Base-by-base conservation (phyloP, 2,888 invertebrate genomes). In the Podabrus alpinus region DNA sequence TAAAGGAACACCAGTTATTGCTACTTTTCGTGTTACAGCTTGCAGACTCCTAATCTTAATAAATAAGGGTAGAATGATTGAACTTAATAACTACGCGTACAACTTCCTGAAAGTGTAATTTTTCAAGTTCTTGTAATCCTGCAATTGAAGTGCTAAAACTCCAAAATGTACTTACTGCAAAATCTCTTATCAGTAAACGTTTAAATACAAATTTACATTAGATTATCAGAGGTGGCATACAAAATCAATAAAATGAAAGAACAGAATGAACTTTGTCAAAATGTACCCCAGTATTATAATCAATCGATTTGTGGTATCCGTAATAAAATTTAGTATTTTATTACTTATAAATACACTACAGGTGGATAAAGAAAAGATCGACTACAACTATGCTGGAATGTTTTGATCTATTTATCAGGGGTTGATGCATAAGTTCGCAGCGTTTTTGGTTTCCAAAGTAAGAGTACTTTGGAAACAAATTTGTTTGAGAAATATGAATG, bases 1-100 rank as follows among this genome's bases (percentile, higher is more conserved):
- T 78, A 78, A 78, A 78, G 71, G 72, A 71, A 71, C 74, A 74
- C 75, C 69, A 74, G 75, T 74, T 78, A 77, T 78, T 77, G 75
- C 77, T 73, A 75, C 78, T 78, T 79, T 79, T 78, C 77, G 78
- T 78, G 78, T 75, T 76, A 73, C 79, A 78, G 73, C 76, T 77
- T 75, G 74, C 76, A 77, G 68, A 16, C 71, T 68, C 71, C 61
- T 76, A 76, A 79, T 79, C 76, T 78, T 76, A 79, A 79, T 78
- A 79, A 79, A 79, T 77, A 78, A 68, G 75, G 75, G 72, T 61
- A 74, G 71, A 77, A 77, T 78, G 77, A 77, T 77, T 76, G 79
- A 74, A 73, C 69, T 74, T 79, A 79, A 79, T 76, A 76, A 77
- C 74, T 73, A 70, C 68, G 78, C 77, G 66, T 75, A 66, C 59